Conservation (phyloP, 2,888 invertebrate genomes). For the Melanostoma scalare region DNA sequence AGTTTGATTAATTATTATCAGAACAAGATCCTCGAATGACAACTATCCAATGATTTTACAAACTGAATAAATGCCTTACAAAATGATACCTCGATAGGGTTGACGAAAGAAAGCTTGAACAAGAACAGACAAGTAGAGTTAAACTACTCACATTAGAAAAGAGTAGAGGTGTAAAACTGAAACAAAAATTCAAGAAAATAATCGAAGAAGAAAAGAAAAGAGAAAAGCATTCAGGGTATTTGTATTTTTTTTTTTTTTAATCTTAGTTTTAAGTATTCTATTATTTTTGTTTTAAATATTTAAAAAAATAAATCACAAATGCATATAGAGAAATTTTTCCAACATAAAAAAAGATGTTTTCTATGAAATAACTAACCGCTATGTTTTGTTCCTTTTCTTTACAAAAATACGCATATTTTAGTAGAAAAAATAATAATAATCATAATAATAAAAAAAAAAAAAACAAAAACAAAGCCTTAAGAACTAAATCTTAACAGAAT, state of each 20-base stretch:
- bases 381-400: conserved; percentile 33
- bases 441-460: conserved; percentile 18
- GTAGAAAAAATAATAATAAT: conserved; percentile 25
- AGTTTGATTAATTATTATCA: no score
- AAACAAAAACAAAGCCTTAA: conserved; percentile 43
- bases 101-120: background rate
- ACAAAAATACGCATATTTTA: conserved; percentile 58
- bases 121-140: background rate
- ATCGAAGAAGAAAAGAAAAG: conserved; percentile 40
- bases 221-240: conserved; percentile 37
- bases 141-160: background rate
- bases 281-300: conserved; percentile 59
- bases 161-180: conserved; percentile 29
- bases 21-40: no score
- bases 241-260: conserved; percentile 34
- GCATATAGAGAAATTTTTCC: conserved; percentile 59
- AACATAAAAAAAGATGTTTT: conserved; percentile 42
- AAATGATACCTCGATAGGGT: no score
- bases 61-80: no score
- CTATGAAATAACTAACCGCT: conserved; percentile 51
- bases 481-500: conserved; percentile 63
- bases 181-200: conserved; percentile 23
- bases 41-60: no score
- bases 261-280: conserved; percentile 67
- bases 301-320: conserved; percentile 70